phyloP scores from a whole-genome alignment of 2,888 invertebrate genomes.

The Drosophila greeni region DNA sequence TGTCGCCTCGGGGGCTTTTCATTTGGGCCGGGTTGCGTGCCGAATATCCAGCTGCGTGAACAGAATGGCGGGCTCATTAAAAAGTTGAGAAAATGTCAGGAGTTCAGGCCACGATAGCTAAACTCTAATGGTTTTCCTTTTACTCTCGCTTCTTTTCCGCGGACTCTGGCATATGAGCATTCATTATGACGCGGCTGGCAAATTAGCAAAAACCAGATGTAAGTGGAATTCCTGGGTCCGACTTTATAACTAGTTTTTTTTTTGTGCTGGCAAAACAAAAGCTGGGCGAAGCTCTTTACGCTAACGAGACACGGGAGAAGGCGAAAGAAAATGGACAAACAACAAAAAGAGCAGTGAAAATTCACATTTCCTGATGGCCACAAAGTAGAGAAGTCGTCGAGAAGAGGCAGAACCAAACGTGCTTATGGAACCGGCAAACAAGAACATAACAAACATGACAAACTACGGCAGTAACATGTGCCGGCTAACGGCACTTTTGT shows the following conservation, averaged over 20 bases:
- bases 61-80: conserved; percentile 45
- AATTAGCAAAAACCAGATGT: conserved; percentile 49
- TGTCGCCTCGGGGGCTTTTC: conserved; percentile 25
- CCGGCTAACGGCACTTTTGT: conserved; percentile 57
- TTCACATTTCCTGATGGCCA: conserved; percentile 44
- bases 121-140: conserved; percentile 42
- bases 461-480: conserved; percentile 46
- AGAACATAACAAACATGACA: conserved; percentile 29
- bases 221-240: neutral
- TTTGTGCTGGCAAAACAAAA: conserved; percentile 21
- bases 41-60: conserved; percentile 1
- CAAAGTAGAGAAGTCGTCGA: conserved; percentile 16
- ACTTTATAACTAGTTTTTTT: conserved; percentile 2
- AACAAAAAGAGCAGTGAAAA: conserved; percentile 48
- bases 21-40: conserved; percentile 27
- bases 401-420: conserved; percentile 24
- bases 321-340: conserved; percentile 19
- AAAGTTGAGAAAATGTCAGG: conserved; percentile 53
- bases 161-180: conserved; percentile 2
- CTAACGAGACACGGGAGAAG: conserved; percentile 29
- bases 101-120: conserved; percentile 32
- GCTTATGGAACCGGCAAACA: conserved; percentile 27
- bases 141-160: neutral
- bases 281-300: conserved; percentile 28
- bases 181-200: conserved; percentile 25